Base-by-base conservation (phyloP, 2,888 invertebrate genomes). In the Pandemis heparana region DNA sequence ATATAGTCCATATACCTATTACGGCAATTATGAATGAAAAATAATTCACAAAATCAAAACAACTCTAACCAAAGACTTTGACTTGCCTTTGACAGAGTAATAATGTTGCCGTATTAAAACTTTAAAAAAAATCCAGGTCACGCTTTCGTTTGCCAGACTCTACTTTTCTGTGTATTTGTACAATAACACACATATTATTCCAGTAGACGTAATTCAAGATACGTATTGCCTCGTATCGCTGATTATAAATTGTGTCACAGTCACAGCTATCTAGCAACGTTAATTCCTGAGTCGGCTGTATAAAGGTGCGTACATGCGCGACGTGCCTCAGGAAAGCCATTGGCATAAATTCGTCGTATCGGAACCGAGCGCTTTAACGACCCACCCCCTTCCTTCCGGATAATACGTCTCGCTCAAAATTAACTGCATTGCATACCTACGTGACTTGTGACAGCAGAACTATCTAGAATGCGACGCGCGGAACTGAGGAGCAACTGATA, bases 331-430 rank as follows among this genome's bases (percentile, higher is more conserved):
- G 82, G 78, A 83, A 82, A 85, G 82, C 81, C 83, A 83, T 83
- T 76, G 81, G 75, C 81, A 83, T 84, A 83, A 87, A 88, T 87
- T 81, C 82, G 82, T 85, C 80, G 79, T 83, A 85, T 85, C 83
- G 82, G 84, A 84, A 85, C 81, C 82, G 81, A 82, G 82, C 81
- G 81, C 76, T 75, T 75, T 77, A 76, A 76, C 77, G 76, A 76
- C 74, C 78, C 74, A 69, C 77, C 77, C 75, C 77, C 71, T 77
- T 75, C 76, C 65, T 75, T 76, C 77, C 74, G 74, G 69, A 76
- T 78, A 77, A 76, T 78, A 77, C 77, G 77, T 75, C 79, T 77
- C 77, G 73, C 63, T 69, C 76, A 77, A 78, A 77, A 80, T 79
- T 79, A 78, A 78, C 75, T 77, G 74, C 71, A 75, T 70, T 71